Evolutionary conservation across 2,113 vertebrate species (phyloP).

Genomic region (Lampris incognitus): DNA sequence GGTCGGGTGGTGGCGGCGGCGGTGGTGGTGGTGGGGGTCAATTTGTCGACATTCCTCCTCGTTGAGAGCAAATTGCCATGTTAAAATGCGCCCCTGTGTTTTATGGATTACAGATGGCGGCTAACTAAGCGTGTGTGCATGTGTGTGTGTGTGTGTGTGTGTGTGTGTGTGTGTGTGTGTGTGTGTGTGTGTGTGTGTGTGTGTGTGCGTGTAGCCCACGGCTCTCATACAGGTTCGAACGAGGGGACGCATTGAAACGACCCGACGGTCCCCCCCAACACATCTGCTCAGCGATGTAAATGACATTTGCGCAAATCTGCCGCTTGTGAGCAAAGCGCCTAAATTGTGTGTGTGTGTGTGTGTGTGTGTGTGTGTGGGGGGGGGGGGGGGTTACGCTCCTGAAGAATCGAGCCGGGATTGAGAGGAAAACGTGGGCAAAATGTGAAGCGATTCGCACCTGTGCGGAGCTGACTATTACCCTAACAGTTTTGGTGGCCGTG

Average conservation of each 20-base stretch:
- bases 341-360: not conserved
- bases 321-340: constrained; percentile 43
- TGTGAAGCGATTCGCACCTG: constrained; percentile 77
- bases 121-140: too few species aligned
- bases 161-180: too few species aligned
- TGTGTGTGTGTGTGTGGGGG: too few species aligned
- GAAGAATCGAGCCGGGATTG: constrained; percentile 41
- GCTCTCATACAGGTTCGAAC: not conserved
- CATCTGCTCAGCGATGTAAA: constrained; percentile 24
- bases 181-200: too few species aligned
- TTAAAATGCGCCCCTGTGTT: too few species aligned
- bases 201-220: not conserved
- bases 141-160: too few species aligned
- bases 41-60: not conserved
- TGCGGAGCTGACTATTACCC: constrained; percentile 77
- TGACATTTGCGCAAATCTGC: constrained; percentile 28
- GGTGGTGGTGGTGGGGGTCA: not conserved
- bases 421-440: constrained; percentile 70
- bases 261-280: constrained; percentile 17
- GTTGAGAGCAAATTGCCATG: too few species aligned
- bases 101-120: too few species aligned
- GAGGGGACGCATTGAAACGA: not conserved
- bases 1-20: not conserved
- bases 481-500: constrained; percentile 76
- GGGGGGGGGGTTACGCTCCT: constrained; percentile 43